phyloP scores from a whole-genome alignment of 2,888 invertebrate genomes.

The Oligia fasciuncula region DNA sequence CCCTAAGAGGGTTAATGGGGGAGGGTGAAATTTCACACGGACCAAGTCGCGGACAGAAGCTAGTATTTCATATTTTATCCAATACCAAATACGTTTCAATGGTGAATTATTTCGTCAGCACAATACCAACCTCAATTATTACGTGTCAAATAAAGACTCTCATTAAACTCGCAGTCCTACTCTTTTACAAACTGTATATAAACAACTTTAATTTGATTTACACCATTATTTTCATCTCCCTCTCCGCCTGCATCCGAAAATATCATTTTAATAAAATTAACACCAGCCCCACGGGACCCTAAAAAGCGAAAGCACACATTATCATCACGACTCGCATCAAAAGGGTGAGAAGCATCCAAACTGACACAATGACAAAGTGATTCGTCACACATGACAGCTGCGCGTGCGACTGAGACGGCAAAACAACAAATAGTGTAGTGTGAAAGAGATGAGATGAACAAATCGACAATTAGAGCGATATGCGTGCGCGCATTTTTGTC shows the following conservation, averaged over 20 bases:
- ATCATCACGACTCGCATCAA: slow-evolving; percentile 68
- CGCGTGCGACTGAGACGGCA: slow-evolving; percentile 72
- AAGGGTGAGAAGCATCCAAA: slow-evolving; percentile 88
- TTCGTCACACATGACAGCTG: slow-evolving; percentile 89
- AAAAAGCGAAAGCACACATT: slow-evolving; percentile 64
- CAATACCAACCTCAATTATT: not conserved
- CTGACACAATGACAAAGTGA: slow-evolving; percentile 88
- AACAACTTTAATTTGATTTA: slow-evolving; percentile 8
- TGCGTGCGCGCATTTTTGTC: slow-evolving; percentile 68
- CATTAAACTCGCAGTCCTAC: too few species aligned
- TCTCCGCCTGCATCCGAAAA: slow-evolving; percentile 5
- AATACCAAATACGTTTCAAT: not conserved
- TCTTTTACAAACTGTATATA: not conserved
- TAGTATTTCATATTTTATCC: not conserved
- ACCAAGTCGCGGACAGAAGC: too few species aligned
- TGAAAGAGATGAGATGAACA: slow-evolving; percentile 65
- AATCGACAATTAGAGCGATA: slow-evolving; percentile 74
- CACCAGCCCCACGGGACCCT: slow-evolving; percentile 59
- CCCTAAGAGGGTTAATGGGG: too few species aligned
- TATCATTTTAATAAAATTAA: slow-evolving; percentile 61
- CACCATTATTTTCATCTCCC: slow-evolving; percentile 26
- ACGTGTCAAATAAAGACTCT: not conserved
- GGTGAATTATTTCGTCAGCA: too few species aligned
- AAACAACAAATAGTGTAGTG: slow-evolving; percentile 43
- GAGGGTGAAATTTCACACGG: too few species aligned